Base-by-base conservation (phyloP, 2,113 vertebrate species). In the Scytalopus superciliaris region DNA sequence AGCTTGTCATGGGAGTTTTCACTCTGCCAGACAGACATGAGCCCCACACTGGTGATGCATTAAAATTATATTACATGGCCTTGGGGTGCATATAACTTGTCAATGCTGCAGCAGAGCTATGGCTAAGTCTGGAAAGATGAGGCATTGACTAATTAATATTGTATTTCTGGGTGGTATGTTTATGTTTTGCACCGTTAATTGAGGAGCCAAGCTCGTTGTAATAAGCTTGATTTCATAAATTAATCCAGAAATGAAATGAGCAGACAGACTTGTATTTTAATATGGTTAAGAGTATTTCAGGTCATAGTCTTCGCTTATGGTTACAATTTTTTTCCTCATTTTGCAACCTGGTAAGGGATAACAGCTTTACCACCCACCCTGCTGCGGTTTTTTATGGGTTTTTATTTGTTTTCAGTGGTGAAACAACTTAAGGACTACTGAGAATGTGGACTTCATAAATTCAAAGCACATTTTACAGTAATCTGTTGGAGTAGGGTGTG, bases 11-110 rank as follows among this genome's bases (percentile, higher is more conserved):
- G 42, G 50, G 40, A 39, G 14, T 23, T 53, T 57, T 12, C 39
- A 21, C 24, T n/a, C 35, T 27, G 33, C 35, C 14, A 2, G 4
- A 4, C 0, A 0, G 35, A 15, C 33, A 25, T 19, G 9, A 73
- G 53, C 27, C n/a, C 8, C 52, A 22, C 7, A 0, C 5, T 79
- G 39, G 27, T 40, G 14, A 22, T 60, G 50, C 37, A 17, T 47
- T 90, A 31, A 19, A 44, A 17, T 73, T 18, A 5, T 2, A 4
- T 45, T 81, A 12, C 8, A 6, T 66, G 57, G 50, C 56, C 14
- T 68, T 30, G 56, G 67, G 39, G 25, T 1, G 1, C 9, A 23
- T 31, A 4, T 17, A 19, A 59, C 12, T 44, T 56, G 27, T 72
- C 52, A 50, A 31, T 63, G 28, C 52, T 80, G n/a, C 44, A 42